Conservation (phyloP, 2,888 invertebrate genomes). For the Tenthredo scrophulariae region DNA sequence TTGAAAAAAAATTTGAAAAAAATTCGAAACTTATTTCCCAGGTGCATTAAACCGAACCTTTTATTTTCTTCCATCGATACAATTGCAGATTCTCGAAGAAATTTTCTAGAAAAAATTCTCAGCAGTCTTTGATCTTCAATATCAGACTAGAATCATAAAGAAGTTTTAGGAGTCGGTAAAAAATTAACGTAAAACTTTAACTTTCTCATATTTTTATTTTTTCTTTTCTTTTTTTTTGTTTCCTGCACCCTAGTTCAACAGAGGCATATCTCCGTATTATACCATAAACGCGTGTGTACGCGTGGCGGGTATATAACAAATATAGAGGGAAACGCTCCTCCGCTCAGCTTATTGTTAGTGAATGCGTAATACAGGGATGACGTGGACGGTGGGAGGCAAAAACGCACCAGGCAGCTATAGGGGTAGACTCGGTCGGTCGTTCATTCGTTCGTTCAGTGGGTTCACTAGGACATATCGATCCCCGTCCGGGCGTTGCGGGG, state of each 20-base stretch:
- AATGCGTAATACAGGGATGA: constrained; percentile 46
- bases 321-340: neutral
- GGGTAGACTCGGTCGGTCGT: constrained; percentile 22
- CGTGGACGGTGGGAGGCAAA: constrained; percentile 3
- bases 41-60: no score
- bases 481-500: neutral
- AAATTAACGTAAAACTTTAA: neutral
- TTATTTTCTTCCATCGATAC: no score
- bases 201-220: neutral
- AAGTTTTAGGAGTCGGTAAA: neutral
- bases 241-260: neutral
- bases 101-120: neutral
- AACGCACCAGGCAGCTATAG: neutral
- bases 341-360: constrained; percentile 26
- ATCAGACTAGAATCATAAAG: neutral
- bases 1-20: neutral
- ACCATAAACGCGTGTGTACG: neutral
- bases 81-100: no score
- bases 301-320: neutral
- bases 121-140: neutral
- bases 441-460: constrained; percentile 23
- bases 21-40: no score
- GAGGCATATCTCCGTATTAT: neutral
- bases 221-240: neutral
- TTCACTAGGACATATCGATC: constrained; percentile 52